Conservation (phyloP, 2,797 vertebrate genomes). For the Leptodactylus fallax region DNA sequence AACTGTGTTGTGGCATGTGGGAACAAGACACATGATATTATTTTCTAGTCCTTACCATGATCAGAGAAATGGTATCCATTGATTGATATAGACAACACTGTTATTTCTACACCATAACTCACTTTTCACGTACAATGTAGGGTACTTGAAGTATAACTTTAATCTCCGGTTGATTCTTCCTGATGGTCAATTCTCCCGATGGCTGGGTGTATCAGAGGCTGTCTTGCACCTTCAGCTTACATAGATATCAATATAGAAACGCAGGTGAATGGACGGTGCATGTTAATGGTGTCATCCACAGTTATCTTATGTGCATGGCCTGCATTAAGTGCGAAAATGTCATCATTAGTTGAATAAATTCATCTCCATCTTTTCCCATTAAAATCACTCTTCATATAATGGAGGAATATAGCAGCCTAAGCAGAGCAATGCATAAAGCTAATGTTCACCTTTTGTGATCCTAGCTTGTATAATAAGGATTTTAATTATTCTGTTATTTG, state of each 20-base stretch:
- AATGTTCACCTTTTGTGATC: not conserved
- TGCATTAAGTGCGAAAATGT: not conserved
- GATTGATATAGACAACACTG: not conserved
- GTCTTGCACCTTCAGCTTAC: not conserved
- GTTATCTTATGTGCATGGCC: not conserved
- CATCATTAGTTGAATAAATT: not conserved
- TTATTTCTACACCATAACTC: not conserved
- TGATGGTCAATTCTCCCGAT: not conserved
- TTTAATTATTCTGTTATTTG: slow-evolving; percentile 15
- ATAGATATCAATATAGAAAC: not conserved
- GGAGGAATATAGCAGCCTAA: not conserved
- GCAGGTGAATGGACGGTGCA: not conserved
- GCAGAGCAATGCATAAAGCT: not conserved
- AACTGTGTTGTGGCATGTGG: not conserved
- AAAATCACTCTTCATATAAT: not conserved
- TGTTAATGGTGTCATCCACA: not conserved
- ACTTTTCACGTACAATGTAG: not conserved
- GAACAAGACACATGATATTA: not conserved
- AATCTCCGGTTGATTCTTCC: not conserved
- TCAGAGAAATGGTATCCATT: not conserved
- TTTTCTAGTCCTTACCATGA: not conserved
- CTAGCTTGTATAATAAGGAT: not conserved
- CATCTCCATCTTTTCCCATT: not conserved
- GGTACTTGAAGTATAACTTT: not conserved
- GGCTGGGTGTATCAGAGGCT: not conserved